phyloP scores from a whole-genome alignment of 2,113 vertebrate species.

The Chlorodrepanis virens region DNA sequence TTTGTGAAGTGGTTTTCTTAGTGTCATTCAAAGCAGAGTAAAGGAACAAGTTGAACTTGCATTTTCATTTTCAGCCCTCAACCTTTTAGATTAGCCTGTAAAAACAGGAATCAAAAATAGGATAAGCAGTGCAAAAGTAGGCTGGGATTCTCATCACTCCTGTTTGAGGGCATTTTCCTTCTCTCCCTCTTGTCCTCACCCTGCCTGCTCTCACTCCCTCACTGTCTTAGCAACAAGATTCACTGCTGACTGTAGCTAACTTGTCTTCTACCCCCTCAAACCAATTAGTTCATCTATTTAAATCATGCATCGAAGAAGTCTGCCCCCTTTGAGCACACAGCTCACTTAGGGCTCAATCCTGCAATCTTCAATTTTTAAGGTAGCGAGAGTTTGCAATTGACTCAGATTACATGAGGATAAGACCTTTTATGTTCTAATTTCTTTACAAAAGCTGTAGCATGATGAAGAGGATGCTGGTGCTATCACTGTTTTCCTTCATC shows the following conservation, averaged over 20 bases:
- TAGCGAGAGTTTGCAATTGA: background rate
- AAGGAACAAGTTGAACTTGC: background rate
- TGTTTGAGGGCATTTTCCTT: background rate
- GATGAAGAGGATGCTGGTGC: background rate
- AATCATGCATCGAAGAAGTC: background rate
- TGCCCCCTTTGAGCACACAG: background rate
- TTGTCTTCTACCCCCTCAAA: slow-evolving; percentile 23
- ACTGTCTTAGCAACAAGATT: slow-evolving; percentile 36
- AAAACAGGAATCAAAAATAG: background rate
- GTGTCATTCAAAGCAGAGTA: background rate
- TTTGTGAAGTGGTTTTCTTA: background rate
- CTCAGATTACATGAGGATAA: background rate
- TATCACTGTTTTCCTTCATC: background rate
- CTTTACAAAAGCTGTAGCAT: background rate
- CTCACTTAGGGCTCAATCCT: background rate
- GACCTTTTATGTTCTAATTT: background rate
- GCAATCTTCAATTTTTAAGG: background rate
- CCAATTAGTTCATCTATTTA: slow-evolving; percentile 22
- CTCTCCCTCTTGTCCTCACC: background rate
- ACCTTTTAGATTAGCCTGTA: background rate
- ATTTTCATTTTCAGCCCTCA: background rate
- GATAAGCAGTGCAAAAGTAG: background rate
- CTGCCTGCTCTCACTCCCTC: background rate
- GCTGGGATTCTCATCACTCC: background rate
- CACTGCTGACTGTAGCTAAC: background rate